phyloP scores from a whole-genome alignment of 2,888 invertebrate genomes.

The Meta bourneti region DNA sequence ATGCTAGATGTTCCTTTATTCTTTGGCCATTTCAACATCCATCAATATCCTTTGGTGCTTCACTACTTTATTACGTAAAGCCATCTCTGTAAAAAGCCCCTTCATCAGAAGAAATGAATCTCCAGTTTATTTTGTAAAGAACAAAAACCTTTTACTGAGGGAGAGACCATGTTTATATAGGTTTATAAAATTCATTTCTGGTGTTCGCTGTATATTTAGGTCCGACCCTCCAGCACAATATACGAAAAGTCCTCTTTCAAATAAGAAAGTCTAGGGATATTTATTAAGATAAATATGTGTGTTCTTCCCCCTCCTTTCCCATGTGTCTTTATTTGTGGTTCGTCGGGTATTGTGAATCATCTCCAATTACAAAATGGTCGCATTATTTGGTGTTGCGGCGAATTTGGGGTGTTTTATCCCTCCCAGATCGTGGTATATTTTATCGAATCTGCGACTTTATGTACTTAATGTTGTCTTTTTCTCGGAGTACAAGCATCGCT shows the following conservation, averaged over 20 bases:
- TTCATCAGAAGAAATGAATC: background rate
- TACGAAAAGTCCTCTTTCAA: constrained; percentile 21
- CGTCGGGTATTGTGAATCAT: constrained; percentile 47
- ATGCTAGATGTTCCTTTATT: too few relatives aligned
- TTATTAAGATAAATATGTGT: constrained; percentile 67
- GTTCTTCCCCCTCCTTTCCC: background rate
- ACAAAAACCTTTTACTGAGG: background rate
- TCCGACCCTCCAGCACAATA: constrained; percentile 21
- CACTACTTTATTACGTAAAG: too few relatives aligned
- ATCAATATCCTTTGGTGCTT: too few relatives aligned
- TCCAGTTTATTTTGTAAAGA: background rate
- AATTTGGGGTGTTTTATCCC: constrained; percentile 30
- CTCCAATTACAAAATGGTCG: constrained; percentile 52
- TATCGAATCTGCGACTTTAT: constrained; percentile 15
- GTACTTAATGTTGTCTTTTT: constrained; percentile 13
- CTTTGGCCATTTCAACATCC: too few relatives aligned
- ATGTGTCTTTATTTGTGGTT: constrained; percentile 54
- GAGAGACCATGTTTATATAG: background rate
- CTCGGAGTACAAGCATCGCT: background rate
- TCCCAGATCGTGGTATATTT: background rate
- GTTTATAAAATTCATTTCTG: constrained; percentile 33
- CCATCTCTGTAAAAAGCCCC: background rate
- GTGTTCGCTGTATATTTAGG: background rate
- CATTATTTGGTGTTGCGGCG: constrained; percentile 40
- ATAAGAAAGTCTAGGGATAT: constrained; percentile 32